phyloP scores from a whole-genome alignment of 2,113 vertebrate species.

The Octodon degus region DNA sequence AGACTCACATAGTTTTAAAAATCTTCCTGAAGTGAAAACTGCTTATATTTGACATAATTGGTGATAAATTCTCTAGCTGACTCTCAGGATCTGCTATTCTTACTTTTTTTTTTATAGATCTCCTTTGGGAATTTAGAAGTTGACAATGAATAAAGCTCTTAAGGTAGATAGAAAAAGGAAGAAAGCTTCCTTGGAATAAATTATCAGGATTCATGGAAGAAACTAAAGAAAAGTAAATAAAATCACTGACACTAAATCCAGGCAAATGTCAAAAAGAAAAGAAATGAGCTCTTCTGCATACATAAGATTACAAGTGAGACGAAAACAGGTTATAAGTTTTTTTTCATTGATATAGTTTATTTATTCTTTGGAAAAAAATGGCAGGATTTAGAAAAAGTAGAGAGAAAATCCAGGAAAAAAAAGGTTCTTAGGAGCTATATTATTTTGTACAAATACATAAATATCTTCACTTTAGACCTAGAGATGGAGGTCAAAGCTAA shows the following conservation, averaged over 20 bases:
- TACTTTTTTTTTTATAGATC: background rate
- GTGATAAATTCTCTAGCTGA: background rate
- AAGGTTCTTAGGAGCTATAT: background rate
- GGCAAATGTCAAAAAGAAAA: background rate
- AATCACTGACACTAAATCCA: background rate
- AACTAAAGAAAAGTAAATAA: background rate
- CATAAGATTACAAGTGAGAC: background rate
- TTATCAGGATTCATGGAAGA: background rate
- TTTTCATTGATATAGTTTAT: background rate
- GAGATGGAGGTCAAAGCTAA: background rate
- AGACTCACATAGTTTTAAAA: background rate
- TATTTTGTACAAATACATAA: background rate
- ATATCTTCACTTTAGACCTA: background rate
- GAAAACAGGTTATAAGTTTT: background rate
- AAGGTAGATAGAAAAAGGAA: background rate
- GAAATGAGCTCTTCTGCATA: background rate
- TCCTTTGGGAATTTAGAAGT: background rate
- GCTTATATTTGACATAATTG: background rate
- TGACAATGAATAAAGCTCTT: background rate
- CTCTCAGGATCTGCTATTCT: background rate
- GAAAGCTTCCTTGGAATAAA: background rate
- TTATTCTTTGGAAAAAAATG: background rate
- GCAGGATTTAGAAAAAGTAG: background rate
- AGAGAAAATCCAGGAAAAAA: background rate
- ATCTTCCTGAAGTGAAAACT: background rate